Evolutionary conservation across 1,140 invertebrate species (phyloP).

Genomic region (Octopus bimaculoides): DNA sequence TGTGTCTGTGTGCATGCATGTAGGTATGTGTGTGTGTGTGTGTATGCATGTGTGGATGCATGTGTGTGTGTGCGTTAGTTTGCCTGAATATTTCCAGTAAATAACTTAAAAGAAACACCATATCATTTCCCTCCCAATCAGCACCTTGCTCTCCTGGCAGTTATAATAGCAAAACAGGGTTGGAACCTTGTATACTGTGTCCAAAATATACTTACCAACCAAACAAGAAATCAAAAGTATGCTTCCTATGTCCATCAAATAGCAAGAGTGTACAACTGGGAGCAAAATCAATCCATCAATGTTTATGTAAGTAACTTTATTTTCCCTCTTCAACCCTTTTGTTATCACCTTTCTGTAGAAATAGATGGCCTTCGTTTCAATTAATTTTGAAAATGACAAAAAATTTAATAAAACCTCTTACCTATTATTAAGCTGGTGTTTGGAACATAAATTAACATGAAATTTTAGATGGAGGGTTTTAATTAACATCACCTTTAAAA

Average conservation of each 20-base stretch:
- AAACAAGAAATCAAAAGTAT: constrained; percentile 18
- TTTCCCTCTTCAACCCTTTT: background rate
- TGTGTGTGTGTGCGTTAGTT: background rate
- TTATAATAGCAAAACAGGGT: constrained; percentile 26
- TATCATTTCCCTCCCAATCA: background rate
- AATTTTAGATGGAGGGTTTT: too few relatives aligned
- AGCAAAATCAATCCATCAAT: constrained; percentile 80
- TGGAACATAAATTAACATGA: too few relatives aligned
- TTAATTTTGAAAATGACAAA: too few relatives aligned
- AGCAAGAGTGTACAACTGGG: constrained; percentile 62
- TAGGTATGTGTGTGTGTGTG: background rate
- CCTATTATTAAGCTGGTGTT: too few relatives aligned
- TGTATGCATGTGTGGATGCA: background rate
- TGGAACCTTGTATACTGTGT: constrained; percentile 28
- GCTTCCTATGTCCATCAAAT: constrained; percentile 18
- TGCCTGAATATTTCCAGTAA: constrained; percentile 68
- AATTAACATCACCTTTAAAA: too few relatives aligned
- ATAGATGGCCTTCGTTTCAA: too few relatives aligned
- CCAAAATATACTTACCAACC: constrained; percentile 27
- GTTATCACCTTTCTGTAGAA: too few relatives aligned
- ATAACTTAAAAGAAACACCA: constrained; percentile 59
- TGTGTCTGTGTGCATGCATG: background rate
- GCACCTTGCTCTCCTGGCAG: constrained; percentile 24
- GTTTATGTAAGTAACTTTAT: constrained; percentile 69
- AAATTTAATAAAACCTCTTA: too few relatives aligned